A percentile compares a stretch with the other conserved stretches of the same genome.
These are phyloP conservation scores for Homalodisca vitripennis DNA, from an alignment of 1,140 invertebrate species.

Conservation along the genomic window DNA sequence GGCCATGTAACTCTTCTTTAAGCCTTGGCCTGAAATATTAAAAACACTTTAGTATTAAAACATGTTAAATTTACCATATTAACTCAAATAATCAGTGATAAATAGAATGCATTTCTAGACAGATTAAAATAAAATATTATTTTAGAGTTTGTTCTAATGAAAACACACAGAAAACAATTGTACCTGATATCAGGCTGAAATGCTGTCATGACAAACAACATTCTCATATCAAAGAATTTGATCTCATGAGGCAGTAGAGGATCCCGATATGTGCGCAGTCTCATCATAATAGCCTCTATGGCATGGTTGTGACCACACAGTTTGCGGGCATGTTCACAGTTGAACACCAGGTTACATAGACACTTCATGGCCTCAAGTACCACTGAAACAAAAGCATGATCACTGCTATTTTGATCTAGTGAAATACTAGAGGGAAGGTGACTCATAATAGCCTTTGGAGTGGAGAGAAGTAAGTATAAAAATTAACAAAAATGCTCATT, in stretches of 20 bases:
- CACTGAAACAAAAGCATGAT: slow-evolving; percentile 57
- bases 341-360: slow-evolving; percentile 86
- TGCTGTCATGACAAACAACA: slow-evolving; percentile 86
- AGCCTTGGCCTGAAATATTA: slow-evolving; percentile 65
- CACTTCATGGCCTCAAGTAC: slow-evolving; percentile 81
- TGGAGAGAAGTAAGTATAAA: too few relatives aligned
- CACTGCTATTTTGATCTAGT: too few relatives aligned
- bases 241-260: slow-evolving; percentile 59
- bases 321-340: slow-evolving; percentile 67
- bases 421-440: too few relatives aligned
- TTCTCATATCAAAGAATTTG: slow-evolving; percentile 84
- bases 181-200: slow-evolving; percentile 65
- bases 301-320: slow-evolving; percentile 70
- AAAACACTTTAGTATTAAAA: too few relatives aligned
- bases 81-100: too few relatives aligned
- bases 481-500: too few relatives aligned
- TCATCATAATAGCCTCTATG: slow-evolving; percentile 69
- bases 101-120: too few relatives aligned
- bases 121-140: too few relatives aligned
- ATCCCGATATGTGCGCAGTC: slow-evolving; percentile 67
- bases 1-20: slow-evolving; percentile 74
- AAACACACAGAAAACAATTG: too few relatives aligned
- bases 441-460: too few relatives aligned
- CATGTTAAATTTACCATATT: too few relatives aligned
- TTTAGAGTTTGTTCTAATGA: too few relatives aligned